A percentile compares a stretch with the other conserved stretches of the same genome.
Conservation (phyloP, 2,888 invertebrate genomes). For the Ctena decussata region DNA sequence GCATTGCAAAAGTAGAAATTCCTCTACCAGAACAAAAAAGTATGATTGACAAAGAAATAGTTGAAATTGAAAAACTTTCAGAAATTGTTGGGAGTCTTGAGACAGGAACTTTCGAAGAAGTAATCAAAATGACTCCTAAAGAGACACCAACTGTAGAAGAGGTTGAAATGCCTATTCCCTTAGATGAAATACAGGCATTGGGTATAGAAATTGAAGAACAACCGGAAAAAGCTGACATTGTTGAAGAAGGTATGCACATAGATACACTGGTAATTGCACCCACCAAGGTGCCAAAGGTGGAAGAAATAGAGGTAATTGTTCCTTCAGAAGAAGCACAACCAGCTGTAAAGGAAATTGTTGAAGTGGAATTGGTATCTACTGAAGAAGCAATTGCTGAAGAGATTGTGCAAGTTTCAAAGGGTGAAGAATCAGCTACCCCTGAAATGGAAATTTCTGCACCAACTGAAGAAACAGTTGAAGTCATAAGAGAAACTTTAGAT, state of each 20-base stretch:
- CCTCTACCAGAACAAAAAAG: not conserved
- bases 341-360: not conserved
- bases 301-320: not conserved
- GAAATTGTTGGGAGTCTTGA: not conserved
- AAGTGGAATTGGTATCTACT: not conserved
- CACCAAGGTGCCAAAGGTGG: not conserved
- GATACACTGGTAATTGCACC: not conserved
- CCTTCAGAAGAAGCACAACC: not conserved
- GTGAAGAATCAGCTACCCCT: not conserved
- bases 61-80: not conserved
- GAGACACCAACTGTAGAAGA: not conserved
- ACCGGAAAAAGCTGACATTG: constrained; percentile 20
- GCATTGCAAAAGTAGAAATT: not conserved
- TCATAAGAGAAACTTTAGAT: constrained; percentile 7
- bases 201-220: constrained; percentile 19
- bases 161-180: not conserved
- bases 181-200: not conserved
- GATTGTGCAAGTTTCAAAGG: not conserved
- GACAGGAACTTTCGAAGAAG: constrained; percentile 1
- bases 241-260: not conserved
- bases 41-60: not conserved
- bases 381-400: not conserved
- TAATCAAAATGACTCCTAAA: constrained; percentile 17
- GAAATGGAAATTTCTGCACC: constrained; percentile 57
- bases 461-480: constrained; percentile 49